These are phyloP conservation scores for Corapipo altera DNA, from an alignment of 2,113 vertebrate species.

Conservation along the genomic window DNA sequence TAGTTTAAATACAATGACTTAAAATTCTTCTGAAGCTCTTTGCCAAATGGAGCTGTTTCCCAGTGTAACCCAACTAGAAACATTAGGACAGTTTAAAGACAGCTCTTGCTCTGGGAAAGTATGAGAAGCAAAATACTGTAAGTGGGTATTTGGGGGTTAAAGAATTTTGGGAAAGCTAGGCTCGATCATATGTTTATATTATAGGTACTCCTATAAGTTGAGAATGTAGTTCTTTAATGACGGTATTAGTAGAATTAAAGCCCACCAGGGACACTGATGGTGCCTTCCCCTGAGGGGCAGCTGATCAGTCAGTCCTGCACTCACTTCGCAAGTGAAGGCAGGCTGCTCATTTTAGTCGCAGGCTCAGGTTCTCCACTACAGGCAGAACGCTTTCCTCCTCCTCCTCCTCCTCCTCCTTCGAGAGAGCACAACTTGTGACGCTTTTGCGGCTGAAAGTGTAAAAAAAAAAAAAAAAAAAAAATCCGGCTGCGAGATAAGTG, in stretches of 20 bases:
- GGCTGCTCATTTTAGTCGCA: background rate
- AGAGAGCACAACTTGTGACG: background rate
- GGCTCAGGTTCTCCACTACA: background rate
- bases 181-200: background rate
- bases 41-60: background rate
- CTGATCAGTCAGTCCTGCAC: accelerated
- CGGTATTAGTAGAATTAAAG: background rate
- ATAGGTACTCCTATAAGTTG: background rate
- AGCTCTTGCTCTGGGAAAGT: background rate
- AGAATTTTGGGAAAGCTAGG: background rate
- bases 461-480: too few relatives aligned
- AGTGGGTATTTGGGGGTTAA: background rate
- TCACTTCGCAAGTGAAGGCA: background rate
- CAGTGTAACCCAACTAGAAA: background rate
- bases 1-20: background rate
- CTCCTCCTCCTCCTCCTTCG: too few relatives aligned
- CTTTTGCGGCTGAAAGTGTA: background rate
- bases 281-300: background rate
- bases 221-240: background rate
- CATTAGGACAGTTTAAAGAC: background rate
- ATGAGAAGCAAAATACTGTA: background rate
- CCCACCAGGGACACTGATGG: background rate
- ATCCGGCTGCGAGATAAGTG: too few relatives aligned
- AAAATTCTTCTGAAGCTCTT: background rate
- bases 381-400: background rate